Conservation (phyloP, 2,113 vertebrate species). For the Vidua chalybeata region DNA sequence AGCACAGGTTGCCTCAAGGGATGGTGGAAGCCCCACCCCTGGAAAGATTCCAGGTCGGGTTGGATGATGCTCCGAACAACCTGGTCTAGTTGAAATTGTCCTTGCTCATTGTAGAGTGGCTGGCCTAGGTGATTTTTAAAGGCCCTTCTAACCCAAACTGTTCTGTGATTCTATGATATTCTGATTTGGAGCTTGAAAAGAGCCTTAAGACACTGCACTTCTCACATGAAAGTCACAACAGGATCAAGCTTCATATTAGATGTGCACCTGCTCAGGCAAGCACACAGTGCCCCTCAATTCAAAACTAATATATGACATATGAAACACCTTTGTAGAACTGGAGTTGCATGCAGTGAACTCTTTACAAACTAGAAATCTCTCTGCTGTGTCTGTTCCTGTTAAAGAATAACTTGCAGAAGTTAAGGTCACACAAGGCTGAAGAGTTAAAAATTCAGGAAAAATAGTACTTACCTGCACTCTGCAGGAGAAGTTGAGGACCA, state of each 20-base stretch:
- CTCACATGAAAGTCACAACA: not conserved
- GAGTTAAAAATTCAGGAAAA: not conserved
- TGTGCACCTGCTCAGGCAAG: accelerated
- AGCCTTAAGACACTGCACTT: not conserved
- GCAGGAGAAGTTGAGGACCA: not conserved
- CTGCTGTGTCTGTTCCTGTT: not conserved
- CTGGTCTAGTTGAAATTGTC: not conserved
- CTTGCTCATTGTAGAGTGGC: too few species aligned
- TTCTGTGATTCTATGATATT: not conserved
- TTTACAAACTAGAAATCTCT: not conserved
- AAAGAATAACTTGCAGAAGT: not conserved
- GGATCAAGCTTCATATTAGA: not conserved
- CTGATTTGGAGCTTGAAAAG: not conserved
- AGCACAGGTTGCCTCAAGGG: not conserved
- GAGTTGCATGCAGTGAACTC: not conserved
- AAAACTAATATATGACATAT: not conserved
- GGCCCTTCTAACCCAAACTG: too few species aligned
- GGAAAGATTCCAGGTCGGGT: not conserved
- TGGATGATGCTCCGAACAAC: not conserved
- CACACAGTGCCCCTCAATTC: not conserved
- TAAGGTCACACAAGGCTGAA: not conserved
- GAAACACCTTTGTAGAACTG: not conserved
- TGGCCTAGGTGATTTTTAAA: not conserved
- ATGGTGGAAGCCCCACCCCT: not conserved
- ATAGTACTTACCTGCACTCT: not conserved